These are phyloP conservation scores for Drosophila nigromelanica DNA, from an alignment of 1,140 invertebrate species.

Conservation along the genomic window DNA sequence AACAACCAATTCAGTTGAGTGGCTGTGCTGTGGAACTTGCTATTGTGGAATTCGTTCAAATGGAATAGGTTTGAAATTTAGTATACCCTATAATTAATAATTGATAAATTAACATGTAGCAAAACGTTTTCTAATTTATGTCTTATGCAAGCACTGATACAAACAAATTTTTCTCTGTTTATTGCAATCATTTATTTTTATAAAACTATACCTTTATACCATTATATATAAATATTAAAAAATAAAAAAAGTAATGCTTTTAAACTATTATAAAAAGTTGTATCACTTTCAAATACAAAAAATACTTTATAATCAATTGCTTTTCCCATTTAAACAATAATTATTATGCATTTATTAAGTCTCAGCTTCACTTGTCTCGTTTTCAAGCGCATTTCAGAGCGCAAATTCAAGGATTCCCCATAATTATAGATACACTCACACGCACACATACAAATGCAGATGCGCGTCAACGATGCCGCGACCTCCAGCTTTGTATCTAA, in stretches of 20 bases:
- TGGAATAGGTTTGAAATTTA: too few relatives aligned
- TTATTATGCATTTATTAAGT: not conserved
- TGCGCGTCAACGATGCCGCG: slow-evolving; percentile 15
- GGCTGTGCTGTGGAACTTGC: not conserved
- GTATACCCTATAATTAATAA: too few relatives aligned
- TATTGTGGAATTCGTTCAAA: too few relatives aligned
- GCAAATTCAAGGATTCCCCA: slow-evolving; percentile 18
- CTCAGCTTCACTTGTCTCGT: not conserved
- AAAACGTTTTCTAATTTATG: too few relatives aligned
- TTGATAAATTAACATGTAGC: too few relatives aligned
- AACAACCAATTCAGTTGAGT: too few relatives aligned
- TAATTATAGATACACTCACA: slow-evolving; percentile 3
- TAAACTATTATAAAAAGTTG: not conserved
- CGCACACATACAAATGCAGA: not conserved
- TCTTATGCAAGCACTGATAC: too few relatives aligned
- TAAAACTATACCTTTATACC: too few relatives aligned
- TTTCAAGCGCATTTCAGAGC: slow-evolving; percentile 4
- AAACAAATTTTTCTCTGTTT: too few relatives aligned
- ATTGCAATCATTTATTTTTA: too few relatives aligned
- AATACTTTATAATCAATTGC: not conserved
- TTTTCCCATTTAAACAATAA: not conserved
- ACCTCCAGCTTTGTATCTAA: slow-evolving; percentile 36
- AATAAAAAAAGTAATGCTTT: not conserved
- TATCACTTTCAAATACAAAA: not conserved
- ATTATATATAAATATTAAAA: too few relatives aligned